Conservation (phyloP, 1,140 invertebrate genomes). For the Lasaia peninsularis region DNA sequence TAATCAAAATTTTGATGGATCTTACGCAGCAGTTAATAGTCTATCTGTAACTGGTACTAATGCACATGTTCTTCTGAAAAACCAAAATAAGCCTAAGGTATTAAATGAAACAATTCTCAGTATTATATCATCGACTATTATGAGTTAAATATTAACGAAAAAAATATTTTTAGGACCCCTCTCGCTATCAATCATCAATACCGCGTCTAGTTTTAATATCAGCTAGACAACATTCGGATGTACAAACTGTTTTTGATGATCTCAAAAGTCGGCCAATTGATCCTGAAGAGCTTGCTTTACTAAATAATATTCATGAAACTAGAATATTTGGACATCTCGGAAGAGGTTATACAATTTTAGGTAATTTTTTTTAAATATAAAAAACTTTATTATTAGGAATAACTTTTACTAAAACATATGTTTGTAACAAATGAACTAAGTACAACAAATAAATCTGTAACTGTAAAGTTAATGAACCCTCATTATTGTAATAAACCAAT, state of each 20-base stretch:
- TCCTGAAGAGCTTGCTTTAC: slow-evolving; percentile 76
- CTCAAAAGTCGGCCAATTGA: slow-evolving; percentile 64
- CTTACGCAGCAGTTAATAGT: slow-evolving; percentile 36
- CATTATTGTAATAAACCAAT: no score
- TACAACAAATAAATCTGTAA: no score
- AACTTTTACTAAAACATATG: no score
- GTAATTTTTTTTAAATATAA: slow-evolving; percentile 25
- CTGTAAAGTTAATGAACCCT: no score
- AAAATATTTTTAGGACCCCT: slow-evolving; percentile 33
- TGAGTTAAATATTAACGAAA: no score
- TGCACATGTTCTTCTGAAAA: slow-evolving; percentile 35
- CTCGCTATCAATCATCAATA: slow-evolving; percentile 40
- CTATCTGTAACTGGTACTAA: slow-evolving; percentile 37
- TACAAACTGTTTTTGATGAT: slow-evolving; percentile 36
- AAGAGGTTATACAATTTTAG: slow-evolving; percentile 78
- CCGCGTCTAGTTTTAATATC: slow-evolving; percentile 47
- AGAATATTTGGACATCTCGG: slow-evolving; percentile 79
- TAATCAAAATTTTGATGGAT: slow-evolving; percentile 17
- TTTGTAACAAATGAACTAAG: no score
- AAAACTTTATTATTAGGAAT: no score
- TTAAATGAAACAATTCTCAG: no score
- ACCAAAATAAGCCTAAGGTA: slow-evolving; percentile 36
- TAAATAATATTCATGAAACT: slow-evolving; percentile 72
- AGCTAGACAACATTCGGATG: slow-evolving; percentile 42
- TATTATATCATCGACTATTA: no score